Base-by-base conservation (phyloP, 2,113 vertebrate genomes). In the Willisornis vidua region DNA sequence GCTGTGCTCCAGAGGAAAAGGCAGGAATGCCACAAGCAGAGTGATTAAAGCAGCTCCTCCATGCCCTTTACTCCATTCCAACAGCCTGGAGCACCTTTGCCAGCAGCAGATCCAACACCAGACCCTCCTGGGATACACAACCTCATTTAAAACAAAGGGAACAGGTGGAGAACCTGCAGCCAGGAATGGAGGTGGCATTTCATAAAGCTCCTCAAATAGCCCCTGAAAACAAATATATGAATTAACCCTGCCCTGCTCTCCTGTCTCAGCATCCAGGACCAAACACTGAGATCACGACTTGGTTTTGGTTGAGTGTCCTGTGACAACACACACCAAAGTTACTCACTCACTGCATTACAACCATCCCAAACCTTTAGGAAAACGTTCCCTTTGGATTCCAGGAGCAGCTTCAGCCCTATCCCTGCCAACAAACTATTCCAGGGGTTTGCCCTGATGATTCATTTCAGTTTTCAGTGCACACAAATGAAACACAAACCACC, bases 381-480 rank as follows among this genome's bases (percentile, higher is more conserved):
- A 76, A 22, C 2, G 15, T 23, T 22, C 33, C 25, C 16, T 41
- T 5, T 0, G 0, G 29, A 18, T 7, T 9, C 46, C 3, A 3
- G 23, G 1, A 23, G 46, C 8, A 28, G 58, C 70, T 39, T 12
- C 10, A 4, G 16, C 67, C 46, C 1, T 4, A 80, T 12, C 39
- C 41, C 74, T 2, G 2, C 0, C 2, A 58, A 15, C 12, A 9
- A 37, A 29, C 2, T 1, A 20, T 6, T 6, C 7, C 23, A 5
- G 26, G 10, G 0, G 7, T 1, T 20, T 9, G 0, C 3, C 39
- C 39, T 3, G 1, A 4, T 5, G 18, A 51, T n/a, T 6, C 31
- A 0, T 18, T 3, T 10, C 35, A 0, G 25, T 0, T 35, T n/a
- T 25, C 2, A 11, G 2, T 16, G 0, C 6, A 0, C 3, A 5